Conservation (phyloP, 2,888 invertebrate genomes). For the Ichneumon xanthorius region DNA sequence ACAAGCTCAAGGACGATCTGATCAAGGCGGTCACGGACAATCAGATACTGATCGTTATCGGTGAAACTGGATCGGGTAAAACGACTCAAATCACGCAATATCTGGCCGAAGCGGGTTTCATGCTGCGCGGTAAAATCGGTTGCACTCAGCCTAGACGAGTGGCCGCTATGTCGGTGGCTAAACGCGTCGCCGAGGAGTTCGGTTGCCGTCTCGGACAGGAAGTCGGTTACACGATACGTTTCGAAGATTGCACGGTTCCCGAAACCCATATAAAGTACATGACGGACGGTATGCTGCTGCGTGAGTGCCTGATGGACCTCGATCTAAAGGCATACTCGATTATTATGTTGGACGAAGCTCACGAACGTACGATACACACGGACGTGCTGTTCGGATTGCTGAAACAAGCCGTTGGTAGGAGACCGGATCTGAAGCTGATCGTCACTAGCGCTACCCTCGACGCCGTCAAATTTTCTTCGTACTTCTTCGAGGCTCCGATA, state of each 20-base stretch:
- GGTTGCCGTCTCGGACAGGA: slow-evolving; percentile 99
- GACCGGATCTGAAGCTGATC: slow-evolving; percentile 98
- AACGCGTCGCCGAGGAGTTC: slow-evolving; percentile 98
- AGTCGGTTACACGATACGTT: slow-evolving; percentile 99
- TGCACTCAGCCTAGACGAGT: slow-evolving; percentile 97
- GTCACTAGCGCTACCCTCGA: slow-evolving; percentile 99
- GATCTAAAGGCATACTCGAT: slow-evolving; percentile 96
- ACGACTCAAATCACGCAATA: slow-evolving; percentile 99
- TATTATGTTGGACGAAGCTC: slow-evolving; percentile 99
- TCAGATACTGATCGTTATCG: slow-evolving; percentile 99
- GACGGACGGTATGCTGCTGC: slow-evolving; percentile 99
- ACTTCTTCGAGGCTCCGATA: slow-evolving; percentile 99
- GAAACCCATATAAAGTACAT: slow-evolving; percentile 99
- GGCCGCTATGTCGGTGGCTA: slow-evolving; percentile 99
- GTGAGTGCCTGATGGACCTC: slow-evolving; percentile 98
- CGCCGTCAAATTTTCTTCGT: slow-evolving; percentile 99
- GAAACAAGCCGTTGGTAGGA: slow-evolving; percentile 95
- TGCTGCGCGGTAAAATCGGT: slow-evolving; percentile 96
- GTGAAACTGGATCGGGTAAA: slow-evolving; percentile 99
- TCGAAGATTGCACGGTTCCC: slow-evolving; percentile 99
- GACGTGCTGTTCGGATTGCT: slow-evolving; percentile 98
- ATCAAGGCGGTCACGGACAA: slow-evolving; percentile 98
- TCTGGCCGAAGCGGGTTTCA: slow-evolving; percentile 97
- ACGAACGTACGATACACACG: slow-evolving; percentile 99
- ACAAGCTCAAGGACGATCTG: slow-evolving; percentile 96